Conservation (phyloP, 2,113 vertebrate genomes). For the Rousettus leschenaultii region DNA sequence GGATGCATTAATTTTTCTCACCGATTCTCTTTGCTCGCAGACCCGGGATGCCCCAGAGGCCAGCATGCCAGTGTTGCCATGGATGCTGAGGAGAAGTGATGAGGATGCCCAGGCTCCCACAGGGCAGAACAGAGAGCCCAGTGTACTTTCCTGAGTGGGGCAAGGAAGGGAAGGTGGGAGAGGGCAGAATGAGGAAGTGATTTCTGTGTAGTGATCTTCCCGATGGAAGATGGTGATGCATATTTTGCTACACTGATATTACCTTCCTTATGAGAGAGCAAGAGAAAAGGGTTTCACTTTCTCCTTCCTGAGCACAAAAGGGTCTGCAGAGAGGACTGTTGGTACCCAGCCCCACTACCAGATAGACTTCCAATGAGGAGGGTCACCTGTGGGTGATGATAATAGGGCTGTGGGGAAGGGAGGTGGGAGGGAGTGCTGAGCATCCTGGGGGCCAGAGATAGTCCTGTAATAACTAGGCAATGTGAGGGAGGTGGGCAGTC, state of each 20-base stretch:
- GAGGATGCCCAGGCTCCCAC: not conserved
- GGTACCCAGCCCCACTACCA: not conserved
- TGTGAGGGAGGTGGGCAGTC: not conserved
- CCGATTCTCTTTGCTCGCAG: not conserved
- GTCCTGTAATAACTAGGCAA: not conserved
- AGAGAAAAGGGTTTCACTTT: not conserved
- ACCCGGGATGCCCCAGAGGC: not conserved
- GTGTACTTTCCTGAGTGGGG: not conserved
- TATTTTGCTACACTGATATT: not conserved
- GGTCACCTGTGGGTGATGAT: not conserved
- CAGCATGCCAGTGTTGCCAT: fast-evolving
- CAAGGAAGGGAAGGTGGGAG: not conserved
- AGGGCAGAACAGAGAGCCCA: not conserved
- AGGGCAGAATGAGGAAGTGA: not conserved
- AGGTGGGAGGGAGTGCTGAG: not conserved
- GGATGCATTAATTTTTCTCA: not conserved
- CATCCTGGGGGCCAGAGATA: not conserved
- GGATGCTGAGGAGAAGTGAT: not conserved
- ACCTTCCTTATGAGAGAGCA: not conserved
- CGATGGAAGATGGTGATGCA: not conserved
- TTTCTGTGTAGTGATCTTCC: not conserved
- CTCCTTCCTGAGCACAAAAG: not conserved
- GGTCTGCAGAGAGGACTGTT: not conserved
- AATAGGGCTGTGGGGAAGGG: not conserved
- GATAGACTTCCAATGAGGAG: not conserved